Percentiles rank a stretch among this genome's conserved stretches.
Evolutionary conservation across 37 sponge, comb jelly and placozoan genomes (phyloP).

Genomic region (Ephydatia muelleri): DNA sequence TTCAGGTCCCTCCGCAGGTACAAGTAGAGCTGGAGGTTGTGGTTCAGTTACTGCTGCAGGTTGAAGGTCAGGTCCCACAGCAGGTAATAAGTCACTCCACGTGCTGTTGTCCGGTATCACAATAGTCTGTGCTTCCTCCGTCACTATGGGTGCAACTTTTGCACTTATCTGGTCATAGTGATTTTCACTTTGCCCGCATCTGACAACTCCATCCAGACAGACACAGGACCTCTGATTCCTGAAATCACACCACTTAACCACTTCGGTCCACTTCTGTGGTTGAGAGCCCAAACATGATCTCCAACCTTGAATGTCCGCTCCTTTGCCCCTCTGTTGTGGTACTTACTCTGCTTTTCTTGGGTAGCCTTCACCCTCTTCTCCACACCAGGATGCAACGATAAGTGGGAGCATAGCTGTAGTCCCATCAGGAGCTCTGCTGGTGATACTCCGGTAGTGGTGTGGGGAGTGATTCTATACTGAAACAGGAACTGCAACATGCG

Average conservation of each 20-base stretch:
- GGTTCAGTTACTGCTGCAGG: too few species aligned
- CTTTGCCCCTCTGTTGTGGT: background rate
- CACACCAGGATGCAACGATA: constrained; percentile 32
- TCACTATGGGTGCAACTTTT: background rate
- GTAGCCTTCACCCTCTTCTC: background rate
- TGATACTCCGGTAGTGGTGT: too few species aligned
- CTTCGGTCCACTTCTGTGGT: background rate
- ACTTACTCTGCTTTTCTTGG: constrained; percentile 2
- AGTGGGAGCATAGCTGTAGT: constrained; percentile 14
- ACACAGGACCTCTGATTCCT: background rate
- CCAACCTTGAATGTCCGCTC: background rate
- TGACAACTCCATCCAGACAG: background rate
- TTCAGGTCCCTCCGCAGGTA: too few species aligned
- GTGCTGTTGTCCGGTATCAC: too few species aligned
- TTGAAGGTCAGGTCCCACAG: too few species aligned
- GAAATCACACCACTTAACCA: background rate
- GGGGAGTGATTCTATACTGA: too few species aligned
- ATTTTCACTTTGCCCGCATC: background rate
- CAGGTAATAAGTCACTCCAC: too few species aligned
- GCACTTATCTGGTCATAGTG: background rate
- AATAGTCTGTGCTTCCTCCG: too few species aligned
- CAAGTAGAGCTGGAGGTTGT: too few species aligned
- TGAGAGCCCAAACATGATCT: background rate
- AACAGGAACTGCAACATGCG: constrained; percentile 33
- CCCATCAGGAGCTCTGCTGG: too few species aligned